These are phyloP conservation scores for Chrosomus eos DNA, from an alignment of 2,797 vertebrate genomes.

Conservation along the genomic window DNA sequence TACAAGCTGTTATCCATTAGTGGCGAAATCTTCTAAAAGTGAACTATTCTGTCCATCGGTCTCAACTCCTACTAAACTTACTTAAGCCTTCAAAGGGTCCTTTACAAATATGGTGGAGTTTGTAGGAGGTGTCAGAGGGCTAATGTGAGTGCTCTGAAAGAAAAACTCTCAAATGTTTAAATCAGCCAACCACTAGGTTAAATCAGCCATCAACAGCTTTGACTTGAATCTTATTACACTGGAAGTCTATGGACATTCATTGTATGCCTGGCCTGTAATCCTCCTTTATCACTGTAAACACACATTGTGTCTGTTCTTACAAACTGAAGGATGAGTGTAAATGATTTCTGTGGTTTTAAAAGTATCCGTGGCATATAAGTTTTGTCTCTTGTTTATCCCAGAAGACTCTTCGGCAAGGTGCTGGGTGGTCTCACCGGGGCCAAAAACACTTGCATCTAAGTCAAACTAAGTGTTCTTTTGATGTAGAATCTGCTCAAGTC, in stretches of 20 bases:
- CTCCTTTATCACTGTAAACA: background rate
- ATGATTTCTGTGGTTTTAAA: background rate
- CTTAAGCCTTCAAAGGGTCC: constrained; percentile 1
- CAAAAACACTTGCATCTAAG: constrained; percentile 16
- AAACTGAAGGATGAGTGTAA: background rate
- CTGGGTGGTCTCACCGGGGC: constrained; percentile 24
- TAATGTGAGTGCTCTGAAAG: background rate
- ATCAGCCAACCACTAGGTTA: constrained; percentile 53
- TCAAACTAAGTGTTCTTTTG: constrained; percentile 20
- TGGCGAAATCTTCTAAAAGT: background rate
- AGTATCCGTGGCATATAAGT: background rate
- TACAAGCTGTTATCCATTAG: background rate
- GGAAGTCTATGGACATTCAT: constrained; percentile 56
- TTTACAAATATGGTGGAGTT: constrained; percentile 33
- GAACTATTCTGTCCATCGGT: background rate
- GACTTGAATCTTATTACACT: constrained; percentile 38
- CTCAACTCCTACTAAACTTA: constrained; percentile 2
- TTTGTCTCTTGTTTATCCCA: background rate
- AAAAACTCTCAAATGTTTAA: background rate
- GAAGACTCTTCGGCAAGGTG: background rate
- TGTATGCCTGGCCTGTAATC: background rate
- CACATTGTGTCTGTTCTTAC: background rate
- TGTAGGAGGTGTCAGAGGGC: background rate
- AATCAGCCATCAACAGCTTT: constrained; percentile 49
- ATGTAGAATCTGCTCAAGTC: constrained; percentile 27